A percentile compares a stretch with the other conserved stretches of the same genome.
Conservation (phyloP, 1,140 invertebrate genomes). For the Drosophila simulans region DNA sequence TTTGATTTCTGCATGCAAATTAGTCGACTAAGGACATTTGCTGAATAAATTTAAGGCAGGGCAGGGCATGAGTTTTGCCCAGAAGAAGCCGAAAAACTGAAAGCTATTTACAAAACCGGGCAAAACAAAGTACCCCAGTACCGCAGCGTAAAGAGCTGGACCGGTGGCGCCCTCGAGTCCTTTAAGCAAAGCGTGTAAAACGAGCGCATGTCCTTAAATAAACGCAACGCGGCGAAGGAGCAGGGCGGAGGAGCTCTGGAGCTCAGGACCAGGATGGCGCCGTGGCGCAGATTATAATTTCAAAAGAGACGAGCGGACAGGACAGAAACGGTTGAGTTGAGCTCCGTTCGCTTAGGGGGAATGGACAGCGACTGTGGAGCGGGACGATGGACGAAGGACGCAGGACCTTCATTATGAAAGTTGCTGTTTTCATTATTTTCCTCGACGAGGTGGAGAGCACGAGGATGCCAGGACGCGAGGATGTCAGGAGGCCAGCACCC, state of each 20-base stretch:
- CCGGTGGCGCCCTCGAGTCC: slow-evolving; percentile 35
- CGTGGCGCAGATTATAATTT: slow-evolving; percentile 84
- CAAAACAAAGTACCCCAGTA: slow-evolving; percentile 32
- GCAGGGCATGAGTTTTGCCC: slow-evolving; percentile 11
- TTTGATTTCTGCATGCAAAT: slow-evolving; percentile 82
- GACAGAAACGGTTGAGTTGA: slow-evolving; percentile 46
- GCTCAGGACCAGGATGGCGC: slow-evolving; percentile 35
- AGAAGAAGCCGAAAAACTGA: slow-evolving; percentile 62
- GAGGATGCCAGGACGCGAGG: slow-evolving; percentile 18
- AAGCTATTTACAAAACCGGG: slow-evolving; percentile 58
- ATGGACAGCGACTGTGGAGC: slow-evolving; percentile 6
- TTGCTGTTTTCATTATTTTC: slow-evolving; percentile 84
- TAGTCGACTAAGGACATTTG: slow-evolving; percentile 76
- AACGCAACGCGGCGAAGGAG: slow-evolving; percentile 47
- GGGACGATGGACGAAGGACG: slow-evolving; percentile 9
- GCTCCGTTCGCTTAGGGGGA: slow-evolving; percentile 21
- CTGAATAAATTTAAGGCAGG: slow-evolving; percentile 70
- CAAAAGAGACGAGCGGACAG: slow-evolving; percentile 70
- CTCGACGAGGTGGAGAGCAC: slow-evolving; percentile 36
- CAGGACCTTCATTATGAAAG: slow-evolving; percentile 79
- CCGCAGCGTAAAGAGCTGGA: background rate
- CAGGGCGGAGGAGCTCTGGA: slow-evolving; percentile 14
- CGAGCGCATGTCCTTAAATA: slow-evolving; percentile 75
- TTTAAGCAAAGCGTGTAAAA: slow-evolving; percentile 71
- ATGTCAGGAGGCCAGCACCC: slow-evolving; percentile 35